Percentiles rank a stretch among this genome's conserved stretches.
phyloP scores from a whole-genome alignment of 2,888 invertebrate species.

The Tridacna gigas region DNA sequence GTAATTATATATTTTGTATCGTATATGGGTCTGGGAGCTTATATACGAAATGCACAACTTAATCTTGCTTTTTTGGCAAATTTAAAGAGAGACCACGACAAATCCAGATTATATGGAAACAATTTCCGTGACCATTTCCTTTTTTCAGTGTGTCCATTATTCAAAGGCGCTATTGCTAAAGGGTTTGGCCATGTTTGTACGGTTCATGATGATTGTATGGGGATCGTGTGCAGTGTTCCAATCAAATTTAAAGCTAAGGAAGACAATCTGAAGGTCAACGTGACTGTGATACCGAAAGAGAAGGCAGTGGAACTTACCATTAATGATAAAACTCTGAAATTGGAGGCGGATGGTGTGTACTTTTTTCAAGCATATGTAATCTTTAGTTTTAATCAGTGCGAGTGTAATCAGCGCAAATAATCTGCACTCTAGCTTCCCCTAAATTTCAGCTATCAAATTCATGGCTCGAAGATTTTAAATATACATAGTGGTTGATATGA shows the following conservation, averaged over 20 bases:
- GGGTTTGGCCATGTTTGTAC: slow-evolving; percentile 64
- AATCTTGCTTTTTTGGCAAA: too few relatives aligned
- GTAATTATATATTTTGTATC: too few relatives aligned
- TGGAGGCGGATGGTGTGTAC: slow-evolving; percentile 43
- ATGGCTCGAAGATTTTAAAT: too few relatives aligned
- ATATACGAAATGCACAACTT: too few relatives aligned
- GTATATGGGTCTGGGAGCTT: too few relatives aligned
- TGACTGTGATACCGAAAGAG: slow-evolving; percentile 27
- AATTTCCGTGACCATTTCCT: background rate
- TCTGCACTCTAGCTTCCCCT: too few relatives aligned
- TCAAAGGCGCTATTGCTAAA: slow-evolving; percentile 53
- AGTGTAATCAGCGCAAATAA: too few relatives aligned
- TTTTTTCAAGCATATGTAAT: background rate
- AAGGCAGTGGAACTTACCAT: slow-evolving; percentile 20
- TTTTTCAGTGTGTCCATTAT: slow-evolving; percentile 61
- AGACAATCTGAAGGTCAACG: slow-evolving; percentile 25
- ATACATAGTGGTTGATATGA: too few relatives aligned
- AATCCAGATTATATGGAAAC: too few relatives aligned
- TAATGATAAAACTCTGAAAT: slow-evolving; percentile 20
- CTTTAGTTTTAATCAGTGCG: too few relatives aligned
- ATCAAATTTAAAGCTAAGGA: slow-evolving; percentile 34
- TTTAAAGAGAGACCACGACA: too few relatives aligned
- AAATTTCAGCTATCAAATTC: too few relatives aligned
- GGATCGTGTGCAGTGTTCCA: slow-evolving; percentile 62
- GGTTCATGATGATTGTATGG: slow-evolving; percentile 64